phyloP scores from a whole-genome alignment of 2,888 invertebrate species.

The Syrphus vitripennis region DNA sequence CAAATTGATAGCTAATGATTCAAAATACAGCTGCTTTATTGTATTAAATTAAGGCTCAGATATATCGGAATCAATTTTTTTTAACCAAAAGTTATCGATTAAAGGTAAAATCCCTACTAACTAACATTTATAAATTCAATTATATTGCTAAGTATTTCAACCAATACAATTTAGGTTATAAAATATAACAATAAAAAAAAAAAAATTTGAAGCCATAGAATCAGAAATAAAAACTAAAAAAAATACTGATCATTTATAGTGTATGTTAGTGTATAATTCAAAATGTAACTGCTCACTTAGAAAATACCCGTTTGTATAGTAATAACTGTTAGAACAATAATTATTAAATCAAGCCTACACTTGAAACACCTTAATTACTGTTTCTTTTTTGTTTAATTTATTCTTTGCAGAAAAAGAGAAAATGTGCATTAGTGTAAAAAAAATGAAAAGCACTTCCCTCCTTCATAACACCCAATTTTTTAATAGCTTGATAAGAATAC shows the following conservation, averaged over 20 bases:
- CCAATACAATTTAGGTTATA: background rate
- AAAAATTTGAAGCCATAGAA: background rate
- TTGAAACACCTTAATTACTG: background rate
- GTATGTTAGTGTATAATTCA: background rate
- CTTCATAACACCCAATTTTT: constrained; percentile 32
- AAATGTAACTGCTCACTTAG: constrained; percentile 15
- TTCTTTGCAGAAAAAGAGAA: constrained; percentile 69
- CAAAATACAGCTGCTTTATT: background rate
- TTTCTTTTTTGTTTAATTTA: constrained; percentile 47
- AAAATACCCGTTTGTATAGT: background rate
- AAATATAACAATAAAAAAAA: background rate
- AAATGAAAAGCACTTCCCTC: constrained; percentile 37
- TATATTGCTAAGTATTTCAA: background rate
- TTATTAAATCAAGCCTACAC: background rate
- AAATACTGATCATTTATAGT: background rate
- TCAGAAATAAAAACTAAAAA: background rate
- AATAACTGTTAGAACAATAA: background rate
- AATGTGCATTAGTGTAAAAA: constrained; percentile 66
- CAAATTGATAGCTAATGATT: background rate
- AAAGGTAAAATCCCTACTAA: background rate
- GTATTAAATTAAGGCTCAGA: background rate
- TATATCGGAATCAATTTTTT: background rate
- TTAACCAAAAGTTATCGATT: background rate
- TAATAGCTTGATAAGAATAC: constrained; percentile 25
- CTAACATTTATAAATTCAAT: background rate